Conservation (phyloP, 1,140 invertebrate species). For the Papilio machaon region DNA sequence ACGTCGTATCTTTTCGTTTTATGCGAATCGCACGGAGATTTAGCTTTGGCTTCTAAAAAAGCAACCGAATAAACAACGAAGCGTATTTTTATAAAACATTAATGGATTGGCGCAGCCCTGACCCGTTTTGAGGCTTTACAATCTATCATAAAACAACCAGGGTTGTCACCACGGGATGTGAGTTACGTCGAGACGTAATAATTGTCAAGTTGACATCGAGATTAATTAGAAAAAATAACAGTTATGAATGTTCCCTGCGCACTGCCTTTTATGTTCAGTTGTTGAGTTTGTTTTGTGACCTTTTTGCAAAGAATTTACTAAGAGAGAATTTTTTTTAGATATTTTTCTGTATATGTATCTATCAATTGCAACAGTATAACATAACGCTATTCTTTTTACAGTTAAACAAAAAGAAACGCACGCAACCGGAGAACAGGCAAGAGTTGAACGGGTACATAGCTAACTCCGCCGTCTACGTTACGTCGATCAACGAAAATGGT, state of each 20-base stretch:
- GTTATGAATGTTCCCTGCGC: not conserved
- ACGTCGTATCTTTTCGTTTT: not conserved
- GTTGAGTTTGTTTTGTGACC: not conserved
- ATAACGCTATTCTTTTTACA: constrained; percentile 72
- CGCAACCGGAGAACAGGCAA: constrained; percentile 81
- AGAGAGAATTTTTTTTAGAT: not conserved
- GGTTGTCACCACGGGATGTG: not conserved
- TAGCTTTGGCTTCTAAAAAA: not conserved
- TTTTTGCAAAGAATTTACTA: not conserved
- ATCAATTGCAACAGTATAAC: not conserved
- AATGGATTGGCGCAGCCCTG: not conserved
- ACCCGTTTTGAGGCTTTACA: not conserved
- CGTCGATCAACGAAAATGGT: constrained; percentile 86
- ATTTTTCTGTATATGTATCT: not conserved
- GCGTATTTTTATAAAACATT: constrained; percentile 15
- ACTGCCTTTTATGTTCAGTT: not conserved
- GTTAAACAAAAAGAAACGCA: constrained; percentile 85
- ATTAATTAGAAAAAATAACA: constrained; percentile 12
- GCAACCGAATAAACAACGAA: not conserved
- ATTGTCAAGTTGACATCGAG: not conserved
- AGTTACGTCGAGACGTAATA: not conserved
- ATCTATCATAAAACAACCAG: constrained; percentile 4
- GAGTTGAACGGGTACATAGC: constrained; percentile 89
- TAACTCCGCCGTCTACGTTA: constrained; percentile 90
- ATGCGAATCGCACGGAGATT: not conserved